A percentile compares a stretch with the other conserved stretches of the same genome.
phyloP scores from a whole-genome alignment of 2,797 vertebrate genomes.

The Buceros bicornis region DNA sequence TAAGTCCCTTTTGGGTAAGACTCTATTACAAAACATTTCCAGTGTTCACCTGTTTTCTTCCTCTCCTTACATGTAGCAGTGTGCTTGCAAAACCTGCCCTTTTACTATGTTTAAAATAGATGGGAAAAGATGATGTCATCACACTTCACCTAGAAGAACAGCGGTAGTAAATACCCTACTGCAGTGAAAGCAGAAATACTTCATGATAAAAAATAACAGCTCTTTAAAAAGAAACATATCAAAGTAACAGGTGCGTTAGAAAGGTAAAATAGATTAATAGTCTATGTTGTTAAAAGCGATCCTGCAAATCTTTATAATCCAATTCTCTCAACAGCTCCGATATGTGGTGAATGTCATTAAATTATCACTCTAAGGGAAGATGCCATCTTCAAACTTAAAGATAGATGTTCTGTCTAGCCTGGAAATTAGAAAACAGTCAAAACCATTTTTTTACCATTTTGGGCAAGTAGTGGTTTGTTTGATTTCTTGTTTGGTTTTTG shows the following conservation, averaged over 20 bases:
- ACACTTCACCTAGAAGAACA: background rate
- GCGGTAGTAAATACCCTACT: constrained; percentile 40
- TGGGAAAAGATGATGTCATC: background rate
- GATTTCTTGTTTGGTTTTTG: too few species aligned
- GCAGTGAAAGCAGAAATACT: constrained; percentile 25
- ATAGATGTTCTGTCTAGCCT: background rate
- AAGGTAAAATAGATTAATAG: constrained; percentile 67
- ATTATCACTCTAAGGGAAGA: constrained; percentile 17
- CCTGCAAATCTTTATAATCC: constrained; percentile 51
- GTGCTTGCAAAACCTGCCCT: background rate
- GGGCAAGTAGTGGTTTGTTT: background rate
- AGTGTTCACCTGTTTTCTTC: background rate
- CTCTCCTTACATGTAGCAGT: background rate
- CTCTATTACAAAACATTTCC: background rate
- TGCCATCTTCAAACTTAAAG: background rate
- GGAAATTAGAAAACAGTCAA: background rate
- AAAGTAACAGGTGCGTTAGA: constrained; percentile 52
- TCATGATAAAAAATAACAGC: constrained; percentile 40
- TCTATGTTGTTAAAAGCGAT: constrained; percentile 37
- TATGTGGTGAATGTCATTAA: constrained; percentile 4
- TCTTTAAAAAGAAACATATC: constrained; percentile 64
- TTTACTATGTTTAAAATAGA: constrained; percentile 1
- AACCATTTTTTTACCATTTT: background rate
- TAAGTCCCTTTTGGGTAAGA: background rate
- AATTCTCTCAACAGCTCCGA: constrained; percentile 5